Percentiles rank a stretch among this genome's conserved stretches.
These are phyloP conservation scores for Parotocinclus haroldoi DNA, from an alignment of 2,797 vertebrate genomes.

Conservation along the genomic window DNA sequence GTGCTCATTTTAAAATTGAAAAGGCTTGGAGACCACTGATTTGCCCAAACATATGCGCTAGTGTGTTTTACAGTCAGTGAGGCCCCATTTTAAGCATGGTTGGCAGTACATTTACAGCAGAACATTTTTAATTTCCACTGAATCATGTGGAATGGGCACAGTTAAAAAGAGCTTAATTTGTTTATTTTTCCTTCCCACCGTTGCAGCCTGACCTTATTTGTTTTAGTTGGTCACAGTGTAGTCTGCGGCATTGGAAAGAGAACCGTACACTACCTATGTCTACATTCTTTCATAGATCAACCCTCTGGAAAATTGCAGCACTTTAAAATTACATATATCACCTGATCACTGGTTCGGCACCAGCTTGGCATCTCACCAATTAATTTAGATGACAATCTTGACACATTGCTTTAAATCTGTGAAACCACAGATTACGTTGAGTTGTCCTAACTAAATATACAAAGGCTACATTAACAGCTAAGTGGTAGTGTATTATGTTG, in stretches of 20 bases:
- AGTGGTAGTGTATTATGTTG: constrained; percentile 42
- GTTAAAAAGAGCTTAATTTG: constrained; percentile 42
- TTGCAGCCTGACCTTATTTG: constrained; percentile 47
- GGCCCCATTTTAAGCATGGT: constrained; percentile 26
- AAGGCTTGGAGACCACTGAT: constrained; percentile 12
- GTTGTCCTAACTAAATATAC: constrained; percentile 45
- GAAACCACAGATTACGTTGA: constrained; percentile 37
- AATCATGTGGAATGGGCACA: constrained; percentile 34
- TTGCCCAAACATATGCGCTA: constrained; percentile 8
- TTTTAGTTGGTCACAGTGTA: constrained; percentile 47
- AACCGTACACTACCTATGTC: constrained; percentile 36
- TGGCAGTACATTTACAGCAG: constrained; percentile 32
- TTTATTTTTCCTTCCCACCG: constrained; percentile 40
- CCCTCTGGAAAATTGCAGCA: constrained; percentile 33
- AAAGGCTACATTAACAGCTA: constrained; percentile 42
- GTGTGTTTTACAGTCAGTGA: constrained; percentile 18
- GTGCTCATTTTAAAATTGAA: constrained; percentile 10
- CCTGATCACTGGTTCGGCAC: constrained; percentile 34
- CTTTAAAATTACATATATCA: constrained; percentile 28
- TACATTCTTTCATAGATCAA: constrained; percentile 43
- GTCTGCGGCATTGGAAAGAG: constrained; percentile 42
- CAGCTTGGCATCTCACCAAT: constrained; percentile 38
- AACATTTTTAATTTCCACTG: constrained; percentile 40
- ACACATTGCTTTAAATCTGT: constrained; percentile 37
- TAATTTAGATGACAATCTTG: constrained; percentile 40